Conservation (phyloP, 2,113 vertebrate genomes). For the Empidonax traillii region DNA sequence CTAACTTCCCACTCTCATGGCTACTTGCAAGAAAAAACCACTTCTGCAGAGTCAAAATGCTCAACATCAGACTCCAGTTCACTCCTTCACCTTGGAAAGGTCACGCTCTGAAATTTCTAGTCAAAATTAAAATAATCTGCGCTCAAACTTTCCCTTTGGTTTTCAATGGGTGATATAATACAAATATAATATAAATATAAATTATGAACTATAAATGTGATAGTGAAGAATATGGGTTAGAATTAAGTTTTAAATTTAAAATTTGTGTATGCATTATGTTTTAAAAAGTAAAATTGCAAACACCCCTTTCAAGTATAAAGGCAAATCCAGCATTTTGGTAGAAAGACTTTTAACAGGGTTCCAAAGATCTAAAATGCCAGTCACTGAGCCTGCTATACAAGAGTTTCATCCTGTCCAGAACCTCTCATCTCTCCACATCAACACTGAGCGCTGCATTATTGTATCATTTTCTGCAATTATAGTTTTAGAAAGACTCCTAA, state of each 20-base stretch:
- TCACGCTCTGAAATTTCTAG: neutral
- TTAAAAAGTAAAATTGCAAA: neutral
- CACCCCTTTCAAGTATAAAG: neutral
- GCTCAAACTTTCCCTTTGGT: neutral
- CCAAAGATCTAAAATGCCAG: neutral
- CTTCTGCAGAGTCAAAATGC: conserved; percentile 3
- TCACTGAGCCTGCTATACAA: neutral
- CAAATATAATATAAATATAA: no score
- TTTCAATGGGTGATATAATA: neutral
- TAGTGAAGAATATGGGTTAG: neutral
- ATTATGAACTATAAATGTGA: neutral
- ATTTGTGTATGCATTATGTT: neutral
- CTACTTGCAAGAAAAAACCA: neutral
- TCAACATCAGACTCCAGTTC: neutral
- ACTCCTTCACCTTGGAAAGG: conserved; percentile 8
- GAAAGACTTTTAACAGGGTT: neutral
- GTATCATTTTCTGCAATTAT: conserved; percentile 43
- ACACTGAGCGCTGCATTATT: conserved; percentile 1
- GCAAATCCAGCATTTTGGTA: neutral
- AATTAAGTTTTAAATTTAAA: neutral
- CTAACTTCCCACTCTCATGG: conserved; percentile 53
- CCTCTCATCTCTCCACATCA: neutral
- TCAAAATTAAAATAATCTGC: neutral
- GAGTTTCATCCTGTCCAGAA: neutral
- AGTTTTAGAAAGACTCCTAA: conserved; percentile 21